Evolutionary conservation across 2,113 vertebrate species (phyloP), one percentile per base, ranked within the genome.

Genomic region (Saccopteryx bilineata): DNA sequence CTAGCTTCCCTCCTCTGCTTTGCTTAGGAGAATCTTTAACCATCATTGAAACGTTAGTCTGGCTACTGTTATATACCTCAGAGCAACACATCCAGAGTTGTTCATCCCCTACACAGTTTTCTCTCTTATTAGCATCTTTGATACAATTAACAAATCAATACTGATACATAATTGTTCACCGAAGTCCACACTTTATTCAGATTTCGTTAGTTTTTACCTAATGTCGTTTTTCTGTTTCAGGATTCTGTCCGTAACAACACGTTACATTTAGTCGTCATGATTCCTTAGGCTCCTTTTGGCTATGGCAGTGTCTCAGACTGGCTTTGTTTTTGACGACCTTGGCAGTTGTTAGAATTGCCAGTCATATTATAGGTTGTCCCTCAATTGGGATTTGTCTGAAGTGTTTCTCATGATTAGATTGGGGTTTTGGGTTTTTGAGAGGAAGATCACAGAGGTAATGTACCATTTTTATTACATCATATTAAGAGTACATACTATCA

Each of bases 181-280:
- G 1, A 92, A 61, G 18, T 9, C n/a, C 2, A 26, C 21, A 13
- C 33, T 60, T 68, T 33, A 68, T 58, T 79, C 63, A 92, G 65
- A 94, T 79, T 69, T 69, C 18, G 21, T 92, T 56, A 31, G 72
- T 50, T 87, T 91, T 92, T 61, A 76, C 26, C 31, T 87, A 46
- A 13, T 61, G 10, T 23, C 7, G 18, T 52, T 63, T 65, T 86
- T 93, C 46, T 65, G 48, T 91, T 60, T 81, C 18, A 69, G 60
- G 71, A 46, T 63, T 54, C 46, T 31, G 19, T 24, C 61, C 9
- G 3, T 60, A 56, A 19, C 7, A 66, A 26, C 31, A 71, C 4
- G n/a, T 87, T 24, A 81, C 52, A 9, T 65, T 48, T 76, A 61
- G 26, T 46, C 9, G 50, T 60, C 50, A 68, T 23, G 28, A 31